Conservation (phyloP, 1,140 invertebrate genomes). For the Drosophila bipectinata region DNA sequence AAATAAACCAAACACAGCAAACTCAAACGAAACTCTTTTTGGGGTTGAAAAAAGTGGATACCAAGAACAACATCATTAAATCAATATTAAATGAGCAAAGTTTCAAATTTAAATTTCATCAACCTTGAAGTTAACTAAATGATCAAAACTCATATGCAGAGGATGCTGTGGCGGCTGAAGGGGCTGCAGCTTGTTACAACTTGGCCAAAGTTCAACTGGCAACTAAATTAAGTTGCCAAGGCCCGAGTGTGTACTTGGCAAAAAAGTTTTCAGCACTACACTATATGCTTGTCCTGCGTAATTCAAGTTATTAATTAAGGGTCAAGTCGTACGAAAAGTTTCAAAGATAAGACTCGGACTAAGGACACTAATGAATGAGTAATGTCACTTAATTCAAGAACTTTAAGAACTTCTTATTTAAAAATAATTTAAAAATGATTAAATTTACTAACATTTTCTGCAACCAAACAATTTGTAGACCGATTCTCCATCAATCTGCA, state of each 20-base stretch:
- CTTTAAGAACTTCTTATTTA: background rate
- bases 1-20: constrained; percentile 29
- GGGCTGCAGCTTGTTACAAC: constrained; percentile 7
- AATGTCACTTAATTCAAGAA: background rate
- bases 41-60: constrained; percentile 31
- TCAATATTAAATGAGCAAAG: constrained; percentile 57
- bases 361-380: background rate
- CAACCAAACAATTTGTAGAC: too few species aligned
- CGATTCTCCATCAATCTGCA: too few species aligned
- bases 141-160: constrained; percentile 47
- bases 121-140: constrained; percentile 52
- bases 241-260: constrained; percentile 50
- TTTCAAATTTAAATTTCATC: constrained; percentile 76
- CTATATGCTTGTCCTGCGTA: constrained; percentile 40
- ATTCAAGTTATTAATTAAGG: constrained; percentile 64
- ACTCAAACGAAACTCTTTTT: constrained; percentile 36
- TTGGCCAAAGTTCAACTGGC: constrained; percentile 43
- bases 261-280: constrained; percentile 37
- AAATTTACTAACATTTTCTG: too few species aligned
- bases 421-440: too few species aligned
- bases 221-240: constrained; percentile 54
- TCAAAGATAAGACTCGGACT: background rate
- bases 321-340: constrained; percentile 33
- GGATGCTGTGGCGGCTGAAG: background rate
- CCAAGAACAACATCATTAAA: constrained; percentile 45